Evolutionary conservation across 1,140 invertebrate species (phyloP).

Genomic region (Hypothenemus hampei): DNA sequence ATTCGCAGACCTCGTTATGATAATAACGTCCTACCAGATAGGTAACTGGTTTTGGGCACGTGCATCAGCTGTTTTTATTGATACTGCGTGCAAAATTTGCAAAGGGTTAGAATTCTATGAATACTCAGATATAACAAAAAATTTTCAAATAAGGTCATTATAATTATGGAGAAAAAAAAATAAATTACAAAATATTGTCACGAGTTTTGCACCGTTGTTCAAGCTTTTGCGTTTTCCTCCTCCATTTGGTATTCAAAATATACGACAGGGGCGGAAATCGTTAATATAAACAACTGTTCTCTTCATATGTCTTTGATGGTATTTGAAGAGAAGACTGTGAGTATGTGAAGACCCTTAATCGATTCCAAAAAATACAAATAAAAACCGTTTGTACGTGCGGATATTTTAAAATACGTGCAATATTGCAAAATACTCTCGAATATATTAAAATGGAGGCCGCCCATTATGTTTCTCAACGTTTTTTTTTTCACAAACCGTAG

Average conservation of each 20-base stretch:
- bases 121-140: conserved; percentile 13
- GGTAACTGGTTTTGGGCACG: conserved; percentile 16
- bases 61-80: conserved; percentile 20
- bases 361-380: background rate
- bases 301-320: no score
- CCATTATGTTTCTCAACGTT: conserved; percentile 18
- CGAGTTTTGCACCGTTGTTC: conserved; percentile 11
- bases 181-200: conserved; percentile 1
- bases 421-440: conserved; percentile 22
- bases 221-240: background rate
- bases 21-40: background rate
- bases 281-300: conserved; percentile 17
- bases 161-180: background rate
- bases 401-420: no score
- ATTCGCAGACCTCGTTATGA: background rate
- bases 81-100: no score
- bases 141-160: background rate
- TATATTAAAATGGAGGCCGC: conserved; percentile 26
- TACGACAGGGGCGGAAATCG: conserved; percentile 8
- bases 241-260: conserved; percentile 8
- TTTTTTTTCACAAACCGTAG: conserved; percentile 23
- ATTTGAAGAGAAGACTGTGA: no score
- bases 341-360: no score
- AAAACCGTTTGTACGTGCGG: no score
- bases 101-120: conserved; percentile 12